These are phyloP conservation scores for Petroica traversi DNA, from an alignment of 2,113 vertebrate genomes.

Conservation along the genomic window DNA sequence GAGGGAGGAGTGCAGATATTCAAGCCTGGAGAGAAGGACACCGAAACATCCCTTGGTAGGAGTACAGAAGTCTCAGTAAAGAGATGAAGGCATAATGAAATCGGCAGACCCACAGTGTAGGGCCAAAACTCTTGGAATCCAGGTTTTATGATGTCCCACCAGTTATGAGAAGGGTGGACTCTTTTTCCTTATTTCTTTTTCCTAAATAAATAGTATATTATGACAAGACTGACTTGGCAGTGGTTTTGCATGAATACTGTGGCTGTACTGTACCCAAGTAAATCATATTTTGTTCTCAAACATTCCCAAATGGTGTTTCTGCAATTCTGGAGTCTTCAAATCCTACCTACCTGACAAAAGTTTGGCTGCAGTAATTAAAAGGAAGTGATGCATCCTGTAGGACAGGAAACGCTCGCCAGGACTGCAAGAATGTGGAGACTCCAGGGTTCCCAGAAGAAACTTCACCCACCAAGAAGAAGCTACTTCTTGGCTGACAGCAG, in stretches of 20 bases:
- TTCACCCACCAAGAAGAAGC: background rate
- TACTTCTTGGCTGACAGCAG: background rate
- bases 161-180: background rate
- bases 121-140: background rate
- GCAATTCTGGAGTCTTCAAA: background rate
- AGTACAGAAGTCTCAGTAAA: background rate
- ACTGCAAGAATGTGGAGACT: background rate
- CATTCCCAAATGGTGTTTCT: background rate
- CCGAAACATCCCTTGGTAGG: background rate
- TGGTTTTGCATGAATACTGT: background rate
- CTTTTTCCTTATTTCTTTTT: background rate
- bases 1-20: background rate
- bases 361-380: background rate
- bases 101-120: accelerated
- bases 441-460: background rate
- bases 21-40: background rate
- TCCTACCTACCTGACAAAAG: background rate
- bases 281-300: background rate
- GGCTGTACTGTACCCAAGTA: background rate
- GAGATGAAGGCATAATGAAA: background rate
- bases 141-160: background rate
- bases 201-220: background rate
- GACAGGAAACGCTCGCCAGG: background rate
- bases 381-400: background rate
- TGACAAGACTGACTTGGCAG: background rate